Evolutionary conservation across 1,140 invertebrate species (phyloP).

Genomic region (Lepidurus packardi): DNA sequence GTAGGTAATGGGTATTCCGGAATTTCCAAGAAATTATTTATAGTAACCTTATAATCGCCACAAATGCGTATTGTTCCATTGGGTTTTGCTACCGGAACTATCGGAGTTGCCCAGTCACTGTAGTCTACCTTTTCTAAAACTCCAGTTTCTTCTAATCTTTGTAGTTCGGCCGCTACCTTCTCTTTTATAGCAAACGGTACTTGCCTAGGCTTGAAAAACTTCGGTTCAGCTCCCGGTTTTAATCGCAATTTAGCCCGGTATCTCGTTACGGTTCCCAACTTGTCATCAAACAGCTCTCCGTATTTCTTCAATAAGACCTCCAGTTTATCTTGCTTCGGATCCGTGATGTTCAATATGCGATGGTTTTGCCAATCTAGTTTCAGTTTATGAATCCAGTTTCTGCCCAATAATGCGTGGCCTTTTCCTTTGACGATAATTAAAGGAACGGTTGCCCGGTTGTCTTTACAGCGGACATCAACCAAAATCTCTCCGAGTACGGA

Average conservation of each 20-base stretch:
- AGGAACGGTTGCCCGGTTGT: too few relatives aligned
- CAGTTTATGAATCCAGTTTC: too few relatives aligned
- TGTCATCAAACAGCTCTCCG: too few relatives aligned
- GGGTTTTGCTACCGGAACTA: conserved; percentile 48
- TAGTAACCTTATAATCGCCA: conserved; percentile 48
- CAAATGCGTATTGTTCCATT: conserved; percentile 47
- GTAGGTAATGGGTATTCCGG: conserved; percentile 37
- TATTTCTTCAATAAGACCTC: too few relatives aligned
- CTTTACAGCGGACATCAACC: too few relatives aligned
- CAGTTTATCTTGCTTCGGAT: too few relatives aligned
- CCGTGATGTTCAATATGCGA: too few relatives aligned
- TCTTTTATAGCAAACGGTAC: conserved; percentile 44
- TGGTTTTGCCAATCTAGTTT: too few relatives aligned
- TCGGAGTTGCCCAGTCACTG: conserved; percentile 48
- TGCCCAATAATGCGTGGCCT: too few relatives aligned
- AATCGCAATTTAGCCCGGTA: background rate
- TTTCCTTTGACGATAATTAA: too few relatives aligned
- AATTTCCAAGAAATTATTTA: conserved; percentile 42
- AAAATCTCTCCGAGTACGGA: too few relatives aligned
- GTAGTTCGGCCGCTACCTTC: background rate
- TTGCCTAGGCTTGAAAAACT: conserved; percentile 43
- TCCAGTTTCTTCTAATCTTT: conserved; percentile 38
- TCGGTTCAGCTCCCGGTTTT: conserved; percentile 36
- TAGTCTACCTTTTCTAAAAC: conserved; percentile 42
- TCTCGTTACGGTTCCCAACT: too few relatives aligned